phyloP scores from a whole-genome alignment of 2,797 vertebrate genomes.

The Serranus cabrilla region DNA sequence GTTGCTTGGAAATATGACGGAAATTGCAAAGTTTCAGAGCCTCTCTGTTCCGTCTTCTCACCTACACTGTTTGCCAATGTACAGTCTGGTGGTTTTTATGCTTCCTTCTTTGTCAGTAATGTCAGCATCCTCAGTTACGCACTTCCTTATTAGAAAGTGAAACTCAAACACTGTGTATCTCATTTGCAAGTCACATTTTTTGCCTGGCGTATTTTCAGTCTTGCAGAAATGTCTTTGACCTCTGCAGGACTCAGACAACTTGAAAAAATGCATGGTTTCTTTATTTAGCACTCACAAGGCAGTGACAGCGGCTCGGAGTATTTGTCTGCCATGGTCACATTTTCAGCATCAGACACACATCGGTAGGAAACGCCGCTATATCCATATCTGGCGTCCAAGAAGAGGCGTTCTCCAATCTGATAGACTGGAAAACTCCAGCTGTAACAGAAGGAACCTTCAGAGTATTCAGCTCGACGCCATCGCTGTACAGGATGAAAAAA shows the following conservation, averaged over 20 bases:
- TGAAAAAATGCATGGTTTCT: constrained; percentile 24
- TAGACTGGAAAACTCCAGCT: too few relatives aligned
- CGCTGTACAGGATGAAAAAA: too few relatives aligned
- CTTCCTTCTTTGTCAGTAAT: constrained; percentile 9
- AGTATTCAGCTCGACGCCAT: too few relatives aligned
- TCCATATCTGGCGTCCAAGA: too few relatives aligned
- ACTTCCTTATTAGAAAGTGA: constrained; percentile 14
- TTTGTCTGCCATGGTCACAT: constrained; percentile 61
- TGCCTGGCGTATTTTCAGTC: constrained; percentile 7
- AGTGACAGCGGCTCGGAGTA: constrained; percentile 72
- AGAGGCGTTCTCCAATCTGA: too few relatives aligned
- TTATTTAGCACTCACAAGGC: constrained; percentile 85
- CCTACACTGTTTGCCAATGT: constrained; percentile 20
- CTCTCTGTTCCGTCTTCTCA: constrained; percentile 23
- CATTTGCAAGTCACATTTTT: constrained; percentile 13
- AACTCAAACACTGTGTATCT: constrained; percentile 9
- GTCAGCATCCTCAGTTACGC: not conserved
- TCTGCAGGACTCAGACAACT: constrained; percentile 2
- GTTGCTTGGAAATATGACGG: constrained; percentile 47
- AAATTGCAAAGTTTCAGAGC: constrained; percentile 37
- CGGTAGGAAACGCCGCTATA: too few relatives aligned
- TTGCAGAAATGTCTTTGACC: constrained; percentile 15
- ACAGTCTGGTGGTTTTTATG: constrained; percentile 15
- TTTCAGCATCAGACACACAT: constrained; percentile 73
- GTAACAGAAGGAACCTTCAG: too few relatives aligned